Conservation (phyloP, 1,140 invertebrate genomes). For the Rhyzopertha dominica region DNA sequence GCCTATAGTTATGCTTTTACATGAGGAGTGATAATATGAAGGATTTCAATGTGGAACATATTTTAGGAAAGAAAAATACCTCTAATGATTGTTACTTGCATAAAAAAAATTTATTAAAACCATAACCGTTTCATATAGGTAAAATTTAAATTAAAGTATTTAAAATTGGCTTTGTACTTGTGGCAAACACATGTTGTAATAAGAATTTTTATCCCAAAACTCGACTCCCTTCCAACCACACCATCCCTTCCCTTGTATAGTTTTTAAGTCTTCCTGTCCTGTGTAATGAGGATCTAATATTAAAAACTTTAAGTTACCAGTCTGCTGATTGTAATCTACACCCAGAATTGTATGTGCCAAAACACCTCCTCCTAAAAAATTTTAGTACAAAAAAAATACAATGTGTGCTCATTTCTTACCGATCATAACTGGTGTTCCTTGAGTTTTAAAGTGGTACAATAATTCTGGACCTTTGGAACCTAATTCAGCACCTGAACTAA, state of each 20-base stretch:
- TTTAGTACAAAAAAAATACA: too few relatives aligned
- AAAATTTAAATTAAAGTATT: conserved; percentile 27
- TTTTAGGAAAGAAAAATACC: too few relatives aligned
- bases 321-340: conserved; percentile 76
- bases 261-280: conserved; percentile 68
- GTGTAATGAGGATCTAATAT: conserved; percentile 98
- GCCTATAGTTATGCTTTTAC: too few relatives aligned
- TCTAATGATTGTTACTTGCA: too few relatives aligned
- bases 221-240: conserved; percentile 88
- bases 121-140: too few relatives aligned
- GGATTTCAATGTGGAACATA: too few relatives aligned
- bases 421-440: conserved; percentile 98
- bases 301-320: conserved; percentile 77
- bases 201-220: conserved; percentile 89
- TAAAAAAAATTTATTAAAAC: too few relatives aligned
- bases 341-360: conserved; percentile 97
- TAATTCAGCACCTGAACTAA: conserved; percentile 80
- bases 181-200: conserved; percentile 94
- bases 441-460: conserved; percentile 82
- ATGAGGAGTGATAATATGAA: too few relatives aligned
- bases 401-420: conserved; percentile 59
- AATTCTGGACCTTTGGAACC: conserved; percentile 74
- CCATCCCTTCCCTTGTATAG: conserved; percentile 79
- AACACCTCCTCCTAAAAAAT: conserved; percentile 81
- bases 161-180: conserved; percentile 58